These are phyloP conservation scores for Chelon auratus DNA, from an alignment of 2,797 vertebrate genomes.

Conservation along the genomic window DNA sequence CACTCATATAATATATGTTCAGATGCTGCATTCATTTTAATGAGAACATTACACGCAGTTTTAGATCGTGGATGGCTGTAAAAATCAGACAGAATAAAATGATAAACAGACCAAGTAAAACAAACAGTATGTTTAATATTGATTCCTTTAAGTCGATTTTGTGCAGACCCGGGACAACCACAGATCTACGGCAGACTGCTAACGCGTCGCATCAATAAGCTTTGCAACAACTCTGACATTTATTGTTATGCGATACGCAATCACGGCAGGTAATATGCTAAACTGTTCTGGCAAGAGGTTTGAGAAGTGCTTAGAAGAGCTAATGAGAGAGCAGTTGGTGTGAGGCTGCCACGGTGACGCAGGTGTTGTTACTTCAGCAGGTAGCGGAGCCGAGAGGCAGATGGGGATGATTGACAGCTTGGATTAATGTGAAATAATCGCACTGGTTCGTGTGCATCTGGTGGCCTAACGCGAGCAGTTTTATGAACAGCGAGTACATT, in stretches of 20 bases:
- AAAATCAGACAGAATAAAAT: too few species aligned
- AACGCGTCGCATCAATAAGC: background rate
- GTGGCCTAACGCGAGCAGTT: slow-evolving; percentile 8
- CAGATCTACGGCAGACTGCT: background rate
- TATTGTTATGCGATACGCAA: background rate
- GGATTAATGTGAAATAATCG: slow-evolving; percentile 44
- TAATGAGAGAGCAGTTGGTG: slow-evolving; percentile 41
- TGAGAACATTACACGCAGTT: too few species aligned
- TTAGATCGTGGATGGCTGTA: too few species aligned
- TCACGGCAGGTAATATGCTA: background rate
- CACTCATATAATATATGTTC: too few species aligned
- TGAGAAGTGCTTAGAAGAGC: slow-evolving; percentile 4
- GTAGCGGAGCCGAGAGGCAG: slow-evolving; percentile 45
- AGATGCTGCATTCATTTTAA: background rate
- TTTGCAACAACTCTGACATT: background rate
- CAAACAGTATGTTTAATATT: background rate
- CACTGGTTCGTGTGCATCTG: slow-evolving; percentile 40
- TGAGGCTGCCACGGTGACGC: slow-evolving; percentile 21
- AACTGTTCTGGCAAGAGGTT: slow-evolving; percentile 10
- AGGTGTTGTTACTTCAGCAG: slow-evolving; percentile 59
- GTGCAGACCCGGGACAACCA: background rate
- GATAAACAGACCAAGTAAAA: background rate
- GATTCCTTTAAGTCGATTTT: background rate
- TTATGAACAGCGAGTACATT: background rate
- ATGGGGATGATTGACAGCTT: slow-evolving; percentile 60